These are phyloP conservation scores for Lacanobia oleracea DNA, from an alignment of 2,888 invertebrate species.

Conservation along the genomic window DNA sequence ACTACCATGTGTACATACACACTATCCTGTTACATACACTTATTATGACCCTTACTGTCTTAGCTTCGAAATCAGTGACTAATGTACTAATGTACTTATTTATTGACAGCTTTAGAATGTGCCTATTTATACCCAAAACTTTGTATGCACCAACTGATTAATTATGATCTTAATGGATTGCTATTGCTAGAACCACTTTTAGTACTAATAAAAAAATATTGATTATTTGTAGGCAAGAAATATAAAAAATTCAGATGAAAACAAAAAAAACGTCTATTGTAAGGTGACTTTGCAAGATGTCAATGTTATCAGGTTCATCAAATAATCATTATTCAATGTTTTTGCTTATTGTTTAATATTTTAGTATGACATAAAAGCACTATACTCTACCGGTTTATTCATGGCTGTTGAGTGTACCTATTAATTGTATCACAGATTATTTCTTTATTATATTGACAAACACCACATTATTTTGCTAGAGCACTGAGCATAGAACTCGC, in stretches of 20 bases:
- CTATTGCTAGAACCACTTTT: not conserved
- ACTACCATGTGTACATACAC: not conserved
- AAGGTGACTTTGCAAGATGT: constrained; percentile 44
- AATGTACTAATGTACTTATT: constrained; percentile 7
- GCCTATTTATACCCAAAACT: constrained; percentile 7
- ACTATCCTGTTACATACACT: too few species aligned
- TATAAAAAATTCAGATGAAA: not conserved
- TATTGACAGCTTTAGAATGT: not conserved
- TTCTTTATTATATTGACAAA: constrained; percentile 55
- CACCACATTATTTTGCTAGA: constrained; percentile 51
- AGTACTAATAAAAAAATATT: not conserved
- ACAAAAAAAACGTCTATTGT: not conserved
- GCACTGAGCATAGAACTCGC: constrained; percentile 58
- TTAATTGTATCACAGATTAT: constrained; percentile 34
- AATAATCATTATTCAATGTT: not conserved
- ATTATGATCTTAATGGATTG: not conserved
- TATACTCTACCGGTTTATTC: constrained; percentile 53
- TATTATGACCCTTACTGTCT: not conserved
- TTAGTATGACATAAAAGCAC: not conserved
- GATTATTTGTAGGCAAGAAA: not conserved
- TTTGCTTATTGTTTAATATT: constrained; percentile 9
- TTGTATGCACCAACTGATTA: not conserved
- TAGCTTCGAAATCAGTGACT: not conserved
- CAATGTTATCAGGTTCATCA: constrained; percentile 22
- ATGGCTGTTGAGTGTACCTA: constrained; percentile 31